Conservation (phyloP, 2,888 invertebrate species). For the Rugalucina vietnamica region DNA sequence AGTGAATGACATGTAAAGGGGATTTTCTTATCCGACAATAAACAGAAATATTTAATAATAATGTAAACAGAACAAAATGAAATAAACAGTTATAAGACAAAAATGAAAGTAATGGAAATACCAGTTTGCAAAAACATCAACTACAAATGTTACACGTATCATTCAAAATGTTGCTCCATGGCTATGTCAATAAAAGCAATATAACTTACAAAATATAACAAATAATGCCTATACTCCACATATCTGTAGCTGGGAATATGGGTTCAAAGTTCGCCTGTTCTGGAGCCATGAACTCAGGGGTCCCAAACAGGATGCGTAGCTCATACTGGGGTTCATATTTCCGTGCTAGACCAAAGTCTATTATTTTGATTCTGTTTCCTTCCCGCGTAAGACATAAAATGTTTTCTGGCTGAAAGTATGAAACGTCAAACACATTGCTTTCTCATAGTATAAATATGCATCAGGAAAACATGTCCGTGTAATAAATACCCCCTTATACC, state of each 20-base stretch:
- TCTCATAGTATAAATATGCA: not conserved
- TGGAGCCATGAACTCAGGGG: constrained; percentile 99
- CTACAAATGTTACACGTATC: no score
- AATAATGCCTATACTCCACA: constrained; percentile 99
- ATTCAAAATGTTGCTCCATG: no score
- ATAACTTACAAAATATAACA: constrained; percentile 98
- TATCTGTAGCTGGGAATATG: constrained; percentile 97
- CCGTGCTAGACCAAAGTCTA: constrained; percentile 98
- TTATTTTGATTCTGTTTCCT: constrained; percentile 99
- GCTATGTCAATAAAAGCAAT: no score
- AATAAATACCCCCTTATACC: no score
- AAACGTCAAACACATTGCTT: not conserved
- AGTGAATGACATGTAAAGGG: no score
- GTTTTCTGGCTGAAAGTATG: constrained; percentile 94
- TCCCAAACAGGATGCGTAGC: constrained; percentile 95
- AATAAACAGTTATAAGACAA: no score
- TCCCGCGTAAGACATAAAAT: constrained; percentile 97
- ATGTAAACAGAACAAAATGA: no score
- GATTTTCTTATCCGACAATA: no score
- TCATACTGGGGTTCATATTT: constrained; percentile 96
- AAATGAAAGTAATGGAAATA: no score
- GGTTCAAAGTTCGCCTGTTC: constrained; percentile 99
- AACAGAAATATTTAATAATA: no score
- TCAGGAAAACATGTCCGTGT: no score
- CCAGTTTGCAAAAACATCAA: no score